Evolutionary conservation across 1,140 invertebrate species (phyloP).

Genomic region (Nephila pilipes): DNA sequence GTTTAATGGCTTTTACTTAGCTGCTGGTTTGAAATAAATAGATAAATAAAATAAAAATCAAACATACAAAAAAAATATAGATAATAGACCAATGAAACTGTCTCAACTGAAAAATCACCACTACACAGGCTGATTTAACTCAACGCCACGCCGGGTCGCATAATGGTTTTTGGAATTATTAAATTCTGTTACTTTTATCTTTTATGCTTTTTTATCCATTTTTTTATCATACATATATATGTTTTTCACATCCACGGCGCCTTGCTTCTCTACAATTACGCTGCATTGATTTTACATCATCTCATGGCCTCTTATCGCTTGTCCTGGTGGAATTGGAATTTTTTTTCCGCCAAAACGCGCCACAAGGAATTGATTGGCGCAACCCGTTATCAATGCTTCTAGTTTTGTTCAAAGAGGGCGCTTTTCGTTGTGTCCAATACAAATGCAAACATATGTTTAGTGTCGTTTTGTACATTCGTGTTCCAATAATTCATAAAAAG

Average conservation of each 20-base stretch:
- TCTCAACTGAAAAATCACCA: slow-evolving; percentile 71
- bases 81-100: slow-evolving; percentile 63
- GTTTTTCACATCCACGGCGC: slow-evolving; percentile 46
- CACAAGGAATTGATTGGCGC: slow-evolving; percentile 61
- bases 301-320: slow-evolving; percentile 40
- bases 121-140: slow-evolving; percentile 43
- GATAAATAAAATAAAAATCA: slow-evolving; percentile 38
- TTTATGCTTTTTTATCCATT: slow-evolving; percentile 3
- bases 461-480: neutral
- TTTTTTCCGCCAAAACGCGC: slow-evolving; percentile 46
- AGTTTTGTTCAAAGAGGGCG: slow-evolving; percentile 10
- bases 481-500: neutral
- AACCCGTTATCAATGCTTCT: slow-evolving; percentile 65
- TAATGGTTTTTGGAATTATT: slow-evolving; percentile 74
- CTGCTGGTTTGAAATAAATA: slow-evolving; percentile 36
- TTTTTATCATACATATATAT: slow-evolving; percentile 55
- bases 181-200: slow-evolving; percentile 66
- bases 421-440: slow-evolving; percentile 12
- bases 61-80: neutral
- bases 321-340: slow-evolving; percentile 52
- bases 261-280: slow-evolving; percentile 57
- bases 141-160: slow-evolving; percentile 4
- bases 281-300: slow-evolving; percentile 71
- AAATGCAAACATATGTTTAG: slow-evolving; percentile 39
- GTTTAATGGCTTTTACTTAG: slow-evolving; percentile 48